These are phyloP conservation scores for Camelus bactrianus DNA, from an alignment of 2,113 vertebrate genomes.

Conservation along the genomic window DNA sequence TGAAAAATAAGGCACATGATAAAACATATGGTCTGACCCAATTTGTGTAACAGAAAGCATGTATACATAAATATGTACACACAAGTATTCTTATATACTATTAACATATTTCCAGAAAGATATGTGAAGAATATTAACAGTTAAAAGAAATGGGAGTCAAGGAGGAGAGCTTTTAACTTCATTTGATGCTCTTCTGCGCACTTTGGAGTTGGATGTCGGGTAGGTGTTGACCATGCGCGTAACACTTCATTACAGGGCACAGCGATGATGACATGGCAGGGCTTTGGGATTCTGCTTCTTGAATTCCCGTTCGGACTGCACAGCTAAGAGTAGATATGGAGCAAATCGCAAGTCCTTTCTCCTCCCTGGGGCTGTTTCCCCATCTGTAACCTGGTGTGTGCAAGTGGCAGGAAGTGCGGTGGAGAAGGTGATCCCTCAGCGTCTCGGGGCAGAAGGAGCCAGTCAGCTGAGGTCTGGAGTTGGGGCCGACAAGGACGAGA, in stretches of 20 bases:
- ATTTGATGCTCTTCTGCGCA: not conserved
- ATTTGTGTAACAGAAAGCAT: not conserved
- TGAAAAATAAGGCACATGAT: not conserved
- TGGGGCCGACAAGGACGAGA: rapidly evolving
- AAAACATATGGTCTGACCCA: not conserved
- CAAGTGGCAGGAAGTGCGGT: not conserved
- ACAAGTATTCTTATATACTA: not conserved
- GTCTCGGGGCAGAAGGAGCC: not conserved
- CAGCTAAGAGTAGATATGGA: not conserved
- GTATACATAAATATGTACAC: not conserved
- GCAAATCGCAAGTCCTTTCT: not conserved
- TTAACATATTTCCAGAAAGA: not conserved
- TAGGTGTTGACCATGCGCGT: not conserved
- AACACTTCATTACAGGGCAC: not conserved
- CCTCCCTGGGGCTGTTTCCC: not conserved
- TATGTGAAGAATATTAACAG: not conserved
- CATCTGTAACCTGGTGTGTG: not conserved
- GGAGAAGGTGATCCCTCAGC: not conserved
- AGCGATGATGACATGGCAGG: not conserved
- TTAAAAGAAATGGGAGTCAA: not conserved
- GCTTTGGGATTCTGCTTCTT: not conserved
- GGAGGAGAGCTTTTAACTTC: not conserved
- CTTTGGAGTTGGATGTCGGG: not conserved
- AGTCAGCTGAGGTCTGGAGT: rapidly evolving
- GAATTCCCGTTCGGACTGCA: not conserved